Evolutionary conservation across 2,797 vertebrate species (phyloP), one percentile per base, ranked within the genome.

Genomic region (Amazona ochrocephala): DNA sequence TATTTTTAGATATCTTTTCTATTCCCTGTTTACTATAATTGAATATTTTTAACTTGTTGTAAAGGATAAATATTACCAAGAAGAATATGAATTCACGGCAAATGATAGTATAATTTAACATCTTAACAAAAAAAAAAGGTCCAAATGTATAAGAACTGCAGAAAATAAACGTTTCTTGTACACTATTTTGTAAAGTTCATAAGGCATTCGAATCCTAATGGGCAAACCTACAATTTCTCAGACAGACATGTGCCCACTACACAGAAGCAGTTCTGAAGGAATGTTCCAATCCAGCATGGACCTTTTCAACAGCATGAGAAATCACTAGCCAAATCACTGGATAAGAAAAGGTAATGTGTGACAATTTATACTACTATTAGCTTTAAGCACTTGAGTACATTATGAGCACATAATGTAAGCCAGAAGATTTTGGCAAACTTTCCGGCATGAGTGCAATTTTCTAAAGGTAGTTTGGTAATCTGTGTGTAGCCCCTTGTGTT

Each of bases 171-270:
- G 4, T 39, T 47, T 61, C 8, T 34, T 75, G 26, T 71, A 17
- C n/a, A 10, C 17, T 75, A 7, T 37, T 89, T 51, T 56, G 58
- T 58, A 75, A 54, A 61, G 17, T n/a, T 89, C n/a, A 21, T 13
- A 37, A 66, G 29, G n/a, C 77, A 78, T 41, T 14, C 22, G 11
- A 8, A 27, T 78, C 22, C 26, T 48, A 45, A 23, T 4, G 3
- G 8, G 11, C 26, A 41, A 74, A 10, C 56, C 71, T 22, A 29
- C 51, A 26, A 1, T 32, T 13, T 66, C 45, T 29, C 23, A 47
- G 56, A 32, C 32, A 23, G 0, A 60, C 22, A 11, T 34, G 2
- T 1, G 1, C 13, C 45, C 24, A 34, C 44, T 34, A 64, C 5
- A 4, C 22, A 22, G 9, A n/a, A 18, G 47, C 15, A 15, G 24